Conservation (phyloP, 2,113 vertebrate species). For the Chroicocephalus ridibundus region DNA sequence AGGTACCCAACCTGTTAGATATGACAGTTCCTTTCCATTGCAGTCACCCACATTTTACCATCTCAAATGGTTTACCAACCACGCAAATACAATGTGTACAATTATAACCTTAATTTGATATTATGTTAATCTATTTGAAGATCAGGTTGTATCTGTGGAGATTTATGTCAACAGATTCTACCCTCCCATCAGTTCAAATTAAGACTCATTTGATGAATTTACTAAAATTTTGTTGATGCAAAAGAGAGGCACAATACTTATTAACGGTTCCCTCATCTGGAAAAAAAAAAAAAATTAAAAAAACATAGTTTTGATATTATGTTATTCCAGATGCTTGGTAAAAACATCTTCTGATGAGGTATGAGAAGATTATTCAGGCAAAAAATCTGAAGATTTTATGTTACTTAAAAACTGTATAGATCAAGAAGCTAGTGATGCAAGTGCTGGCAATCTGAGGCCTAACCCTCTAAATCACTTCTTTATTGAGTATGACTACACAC, state of each 20-base stretch:
- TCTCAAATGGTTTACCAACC: background rate
- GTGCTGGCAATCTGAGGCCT: background rate
- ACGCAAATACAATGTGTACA: background rate
- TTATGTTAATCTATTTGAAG: background rate
- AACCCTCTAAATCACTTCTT: background rate
- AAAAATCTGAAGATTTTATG: background rate
- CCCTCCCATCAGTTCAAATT: background rate
- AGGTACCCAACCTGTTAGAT: background rate
- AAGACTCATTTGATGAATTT: background rate
- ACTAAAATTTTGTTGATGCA: background rate
- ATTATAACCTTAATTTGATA: background rate
- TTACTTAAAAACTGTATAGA: background rate
- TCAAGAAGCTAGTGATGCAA: background rate
- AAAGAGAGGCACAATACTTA: background rate
- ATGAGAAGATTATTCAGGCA: background rate
- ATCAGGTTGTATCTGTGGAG: background rate
- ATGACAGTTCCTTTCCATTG: background rate
- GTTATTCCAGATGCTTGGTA: background rate
- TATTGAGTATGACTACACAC: no score
- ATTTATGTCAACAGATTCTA: background rate
- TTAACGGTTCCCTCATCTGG: background rate
- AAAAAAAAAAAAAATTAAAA: background rate
- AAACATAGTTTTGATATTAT: accelerated
- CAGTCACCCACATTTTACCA: background rate
- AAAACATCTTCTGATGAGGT: background rate